phyloP scores from a whole-genome alignment of 2,888 invertebrate genomes.

The Atrina japonica region DNA sequence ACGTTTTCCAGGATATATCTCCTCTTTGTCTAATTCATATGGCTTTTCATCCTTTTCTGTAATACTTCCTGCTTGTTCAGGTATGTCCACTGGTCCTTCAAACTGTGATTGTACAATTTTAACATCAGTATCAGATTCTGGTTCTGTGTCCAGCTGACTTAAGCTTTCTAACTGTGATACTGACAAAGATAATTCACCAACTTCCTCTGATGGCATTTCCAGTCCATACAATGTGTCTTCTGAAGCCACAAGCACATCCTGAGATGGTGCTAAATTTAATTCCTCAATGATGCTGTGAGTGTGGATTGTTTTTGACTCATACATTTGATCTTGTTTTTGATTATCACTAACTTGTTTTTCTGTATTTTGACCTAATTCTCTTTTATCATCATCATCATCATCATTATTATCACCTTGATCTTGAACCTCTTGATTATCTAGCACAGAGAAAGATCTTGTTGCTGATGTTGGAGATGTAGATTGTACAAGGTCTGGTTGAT shows the following conservation, averaged over 20 bases:
- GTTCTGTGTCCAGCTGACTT: constrained; percentile 54
- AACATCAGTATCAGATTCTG: constrained; percentile 60
- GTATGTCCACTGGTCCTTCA: constrained; percentile 51
- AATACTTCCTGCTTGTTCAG: constrained; percentile 47
- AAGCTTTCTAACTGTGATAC: constrained; percentile 55
- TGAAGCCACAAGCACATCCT: constrained; percentile 67
- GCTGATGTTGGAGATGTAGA: constrained; percentile 14
- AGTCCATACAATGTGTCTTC: constrained; percentile 80
- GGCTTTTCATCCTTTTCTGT: constrained; percentile 44
- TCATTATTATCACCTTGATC: constrained; percentile 31
- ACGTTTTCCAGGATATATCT: constrained; percentile 69
- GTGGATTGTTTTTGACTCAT: constrained; percentile 46
- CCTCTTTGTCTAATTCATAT: constrained; percentile 40
- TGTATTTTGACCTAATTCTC: neutral
- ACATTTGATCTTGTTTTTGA: neutral
- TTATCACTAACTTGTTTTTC: constrained; percentile 11
- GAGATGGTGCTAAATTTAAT: constrained; percentile 56
- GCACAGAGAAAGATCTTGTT: neutral
- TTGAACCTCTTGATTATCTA: constrained; percentile 11
- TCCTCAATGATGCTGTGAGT: constrained; percentile 69
- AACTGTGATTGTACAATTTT: constrained; percentile 44
- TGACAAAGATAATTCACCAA: constrained; percentile 56
- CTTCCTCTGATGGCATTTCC: constrained; percentile 80
- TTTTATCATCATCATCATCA: constrained; percentile 6
- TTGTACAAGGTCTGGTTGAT: constrained; percentile 34